Conservation (phyloP, 2,888 invertebrate genomes). For the Hesperia comma region DNA sequence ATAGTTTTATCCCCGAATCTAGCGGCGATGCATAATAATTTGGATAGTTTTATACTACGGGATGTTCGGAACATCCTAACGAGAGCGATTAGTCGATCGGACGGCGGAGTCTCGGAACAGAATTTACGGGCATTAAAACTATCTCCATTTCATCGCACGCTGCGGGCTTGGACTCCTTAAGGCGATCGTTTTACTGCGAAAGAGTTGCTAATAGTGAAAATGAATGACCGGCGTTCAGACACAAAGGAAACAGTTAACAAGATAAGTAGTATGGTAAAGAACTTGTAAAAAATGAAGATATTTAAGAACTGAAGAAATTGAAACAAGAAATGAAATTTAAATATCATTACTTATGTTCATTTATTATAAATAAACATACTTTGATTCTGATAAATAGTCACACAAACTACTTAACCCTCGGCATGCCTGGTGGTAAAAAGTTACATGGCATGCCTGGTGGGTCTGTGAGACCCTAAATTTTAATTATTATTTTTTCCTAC, state of each 20-base stretch:
- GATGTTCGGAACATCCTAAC: slow-evolving; percentile 65
- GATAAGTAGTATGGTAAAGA: not conserved
- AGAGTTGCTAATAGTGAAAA: not conserved
- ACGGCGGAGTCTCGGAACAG: slow-evolving; percentile 66
- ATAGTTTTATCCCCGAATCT: slow-evolving; percentile 27
- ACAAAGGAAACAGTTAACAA: not conserved
- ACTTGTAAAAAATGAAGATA: too few species aligned
- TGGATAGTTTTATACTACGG: slow-evolving; percentile 55
- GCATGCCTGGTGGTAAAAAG: too few species aligned
- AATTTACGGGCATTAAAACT: slow-evolving; percentile 82
- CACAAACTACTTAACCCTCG: too few species aligned
- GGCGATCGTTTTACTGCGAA: slow-evolving; percentile 3
- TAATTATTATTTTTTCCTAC: too few species aligned
- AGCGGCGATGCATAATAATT: slow-evolving; percentile 32
- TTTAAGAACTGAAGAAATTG: too few species aligned
- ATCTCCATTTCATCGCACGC: slow-evolving; percentile 75
- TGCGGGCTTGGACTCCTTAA: slow-evolving; percentile 59
- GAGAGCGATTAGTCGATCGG: slow-evolving; percentile 75
- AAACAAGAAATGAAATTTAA: too few species aligned
- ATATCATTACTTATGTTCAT: too few species aligned
- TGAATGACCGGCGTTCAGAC: too few species aligned
- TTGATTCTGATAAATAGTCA: too few species aligned
- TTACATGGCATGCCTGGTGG: too few species aligned
- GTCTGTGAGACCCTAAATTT: too few species aligned
- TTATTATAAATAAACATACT: too few species aligned